A percentile compares a stretch with the other conserved stretches of the same genome.
These are phyloP conservation scores for Flexamia atlantica DNA, from an alignment of 2,888 invertebrate species.

Conservation along the genomic window DNA sequence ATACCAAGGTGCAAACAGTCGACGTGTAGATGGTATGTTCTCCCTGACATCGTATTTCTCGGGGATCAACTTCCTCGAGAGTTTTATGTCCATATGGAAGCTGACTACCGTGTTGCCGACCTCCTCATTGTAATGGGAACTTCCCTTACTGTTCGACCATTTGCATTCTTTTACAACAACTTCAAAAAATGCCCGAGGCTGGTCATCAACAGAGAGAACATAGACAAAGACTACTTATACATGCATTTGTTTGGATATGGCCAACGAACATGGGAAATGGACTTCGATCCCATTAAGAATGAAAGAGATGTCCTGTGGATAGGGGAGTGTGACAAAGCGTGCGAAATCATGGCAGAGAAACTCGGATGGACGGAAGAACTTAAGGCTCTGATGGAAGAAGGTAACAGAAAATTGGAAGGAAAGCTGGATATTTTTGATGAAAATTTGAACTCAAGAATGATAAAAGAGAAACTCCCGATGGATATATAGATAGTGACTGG, in stretches of 20 bases:
- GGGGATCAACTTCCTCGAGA: background rate
- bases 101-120: constrained; percentile 10
- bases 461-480: too few relatives aligned
- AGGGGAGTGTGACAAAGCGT: background rate
- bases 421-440: constrained; percentile 16
- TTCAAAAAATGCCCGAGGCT: constrained; percentile 7
- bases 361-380: background rate
- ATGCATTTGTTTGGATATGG: background rate
- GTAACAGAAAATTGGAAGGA: background rate
- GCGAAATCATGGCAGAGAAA: background rate
- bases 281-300: constrained; percentile 11
- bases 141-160: background rate
- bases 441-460: background rate
- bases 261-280: background rate
- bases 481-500: too few relatives aligned
- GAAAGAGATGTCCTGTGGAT: constrained; percentile 7
- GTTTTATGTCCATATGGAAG: background rate
- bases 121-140: constrained; percentile 15
- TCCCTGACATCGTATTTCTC: background rate
- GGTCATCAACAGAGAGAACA: constrained; percentile 4
- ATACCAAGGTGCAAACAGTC: constrained; percentile 7
- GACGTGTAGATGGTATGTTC: background rate
- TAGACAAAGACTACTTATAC: background rate
- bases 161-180: background rate
- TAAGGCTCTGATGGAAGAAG: background rate